Percentiles rank a stretch among this genome's conserved stretches.
Conservation (phyloP, 2,797 vertebrate species). For the Amazona ochrocephala region DNA sequence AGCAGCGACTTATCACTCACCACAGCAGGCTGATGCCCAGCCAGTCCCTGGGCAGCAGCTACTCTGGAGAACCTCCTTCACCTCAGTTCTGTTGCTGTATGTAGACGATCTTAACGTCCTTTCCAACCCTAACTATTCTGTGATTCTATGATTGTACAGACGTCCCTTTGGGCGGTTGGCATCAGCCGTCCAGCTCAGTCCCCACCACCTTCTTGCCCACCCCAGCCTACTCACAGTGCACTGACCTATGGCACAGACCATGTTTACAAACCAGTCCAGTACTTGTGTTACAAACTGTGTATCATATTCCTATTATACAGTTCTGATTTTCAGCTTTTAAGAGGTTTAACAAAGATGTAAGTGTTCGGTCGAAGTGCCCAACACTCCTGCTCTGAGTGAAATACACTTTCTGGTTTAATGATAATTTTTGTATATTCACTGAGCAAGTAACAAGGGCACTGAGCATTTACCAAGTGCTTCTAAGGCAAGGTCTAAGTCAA, state of each 20-base stretch:
- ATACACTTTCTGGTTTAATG: not conserved
- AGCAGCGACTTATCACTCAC: fast-evolving
- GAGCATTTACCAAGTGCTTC: not conserved
- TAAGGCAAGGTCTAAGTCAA: no score
- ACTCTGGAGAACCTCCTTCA: not conserved
- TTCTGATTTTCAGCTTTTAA: not conserved
- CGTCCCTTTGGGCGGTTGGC: not conserved
- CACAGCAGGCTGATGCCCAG: not conserved
- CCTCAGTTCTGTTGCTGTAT: not conserved
- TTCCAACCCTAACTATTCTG: no score
- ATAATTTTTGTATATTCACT: not conserved
- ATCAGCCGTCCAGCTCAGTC: fast-evolving
- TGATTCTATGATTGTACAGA: no score
- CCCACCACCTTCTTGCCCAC: no score
- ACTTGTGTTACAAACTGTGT: not conserved
- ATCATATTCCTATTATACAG: not conserved
- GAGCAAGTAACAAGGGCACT: not conserved
- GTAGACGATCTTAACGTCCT: no score
- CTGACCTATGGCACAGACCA: not conserved
- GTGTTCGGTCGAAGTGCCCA: not conserved
- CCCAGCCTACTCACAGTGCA: not conserved
- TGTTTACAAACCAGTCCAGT: not conserved
- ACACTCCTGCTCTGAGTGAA: not conserved
- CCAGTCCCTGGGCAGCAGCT: not conserved
- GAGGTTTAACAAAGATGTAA: no score